These are phyloP conservation scores for Chrosomus eos DNA, from an alignment of 2,797 vertebrate species.

Conservation along the genomic window DNA sequence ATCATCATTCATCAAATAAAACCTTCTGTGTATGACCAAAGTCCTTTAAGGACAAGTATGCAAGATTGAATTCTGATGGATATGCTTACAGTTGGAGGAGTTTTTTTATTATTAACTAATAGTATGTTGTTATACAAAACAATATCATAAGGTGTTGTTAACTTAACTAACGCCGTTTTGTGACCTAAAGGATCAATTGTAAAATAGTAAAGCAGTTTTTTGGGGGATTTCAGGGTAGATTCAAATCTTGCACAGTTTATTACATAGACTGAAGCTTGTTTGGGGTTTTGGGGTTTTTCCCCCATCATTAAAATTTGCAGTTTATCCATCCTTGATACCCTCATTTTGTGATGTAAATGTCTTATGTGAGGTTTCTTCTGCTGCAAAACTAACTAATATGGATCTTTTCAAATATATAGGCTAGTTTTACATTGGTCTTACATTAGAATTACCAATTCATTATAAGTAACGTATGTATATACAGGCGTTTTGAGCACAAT, in stretches of 20 bases:
- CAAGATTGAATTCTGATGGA: constrained; percentile 42
- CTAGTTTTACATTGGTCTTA: neutral
- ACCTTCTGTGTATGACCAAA: constrained; percentile 14
- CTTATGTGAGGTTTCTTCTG: constrained; percentile 58
- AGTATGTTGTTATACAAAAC: neutral
- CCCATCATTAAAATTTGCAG: constrained; percentile 42
- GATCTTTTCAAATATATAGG: neutral
- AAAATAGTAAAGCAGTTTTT: constrained; percentile 41
- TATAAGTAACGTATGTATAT: neutral
- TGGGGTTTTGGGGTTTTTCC: neutral
- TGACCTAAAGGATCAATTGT: constrained; percentile 24
- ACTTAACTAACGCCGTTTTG: constrained; percentile 37
- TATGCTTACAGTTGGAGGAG: neutral
- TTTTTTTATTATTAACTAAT: constrained; percentile 1
- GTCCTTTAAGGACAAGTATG: constrained; percentile 35
- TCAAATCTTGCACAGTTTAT: constrained; percentile 48
- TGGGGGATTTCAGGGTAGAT: constrained; percentile 46
- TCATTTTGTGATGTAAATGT: neutral
- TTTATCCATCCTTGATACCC: neutral
- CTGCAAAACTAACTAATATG: neutral
- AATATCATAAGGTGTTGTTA: constrained; percentile 5
- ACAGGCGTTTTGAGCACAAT: constrained; percentile 1
- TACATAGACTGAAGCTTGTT: constrained; percentile 37
- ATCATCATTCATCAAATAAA: constrained; percentile 11
- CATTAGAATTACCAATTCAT: neutral